Conservation (phyloP, 1,140 invertebrate species). For the Zaprionus capensis region DNA sequence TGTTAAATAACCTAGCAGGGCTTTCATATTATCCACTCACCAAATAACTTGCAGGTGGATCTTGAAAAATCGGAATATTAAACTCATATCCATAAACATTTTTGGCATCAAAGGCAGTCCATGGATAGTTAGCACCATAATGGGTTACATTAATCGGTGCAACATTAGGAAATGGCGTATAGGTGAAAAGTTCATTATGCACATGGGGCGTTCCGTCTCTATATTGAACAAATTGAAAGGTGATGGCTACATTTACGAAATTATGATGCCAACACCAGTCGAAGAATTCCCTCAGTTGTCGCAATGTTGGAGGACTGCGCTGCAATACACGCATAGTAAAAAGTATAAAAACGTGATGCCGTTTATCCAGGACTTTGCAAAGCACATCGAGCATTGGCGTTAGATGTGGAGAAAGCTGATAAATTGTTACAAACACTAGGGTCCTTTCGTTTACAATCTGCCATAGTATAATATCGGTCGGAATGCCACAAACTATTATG, state of each 20-base stretch:
- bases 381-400: conserved; percentile 40
- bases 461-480: conserved; percentile 17
- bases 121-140: conserved; percentile 17
- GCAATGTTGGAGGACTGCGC: neutral
- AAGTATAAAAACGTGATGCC: conserved; percentile 44
- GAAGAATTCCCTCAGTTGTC: conserved; percentile 42
- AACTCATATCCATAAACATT: conserved; percentile 50
- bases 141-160: conserved; percentile 32
- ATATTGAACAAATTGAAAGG: neutral
- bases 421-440: conserved; percentile 41
- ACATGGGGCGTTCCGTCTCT: neutral
- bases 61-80: conserved; percentile 43
- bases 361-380: conserved; percentile 9
- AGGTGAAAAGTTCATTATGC: conserved; percentile 34
- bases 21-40: conserved; percentile 22
- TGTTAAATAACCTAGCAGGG: neutral
- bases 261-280: conserved; percentile 49
- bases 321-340: conserved; percentile 31
- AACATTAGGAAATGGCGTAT: conserved; percentile 54
- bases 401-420: neutral
- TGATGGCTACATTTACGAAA: conserved; percentile 49
- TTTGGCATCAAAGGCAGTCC: neutral
- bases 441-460: conserved; percentile 35
- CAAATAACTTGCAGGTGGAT: conserved; percentile 47
- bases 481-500: conserved; percentile 43